Evolutionary conservation across 2,888 invertebrate species (phyloP).

Genomic region (Ferdinandea cuprea): DNA sequence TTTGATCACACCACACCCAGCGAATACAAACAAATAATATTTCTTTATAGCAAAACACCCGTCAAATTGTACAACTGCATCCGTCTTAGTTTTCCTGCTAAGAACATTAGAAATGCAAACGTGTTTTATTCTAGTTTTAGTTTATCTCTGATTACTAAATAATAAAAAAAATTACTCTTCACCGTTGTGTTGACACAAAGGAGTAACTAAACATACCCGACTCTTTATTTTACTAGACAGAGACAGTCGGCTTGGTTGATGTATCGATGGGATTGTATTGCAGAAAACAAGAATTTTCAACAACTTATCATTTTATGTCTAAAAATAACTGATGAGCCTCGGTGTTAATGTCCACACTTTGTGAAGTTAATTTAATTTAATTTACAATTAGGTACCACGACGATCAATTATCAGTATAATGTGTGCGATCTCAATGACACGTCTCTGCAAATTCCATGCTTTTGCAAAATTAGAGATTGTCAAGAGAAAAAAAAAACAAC

Average conservation of each 20-base stretch:
- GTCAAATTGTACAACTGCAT: slow-evolving; percentile 45
- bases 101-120: slow-evolving; percentile 22
- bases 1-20: slow-evolving; percentile 40
- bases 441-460: too few species aligned
- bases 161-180: slow-evolving; percentile 31
- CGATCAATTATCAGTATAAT: too few species aligned
- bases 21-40: slow-evolving; percentile 40
- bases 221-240: slow-evolving; percentile 53
- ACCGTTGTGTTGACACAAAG: slow-evolving; percentile 26
- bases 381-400: too few species aligned
- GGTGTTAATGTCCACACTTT: too few species aligned
- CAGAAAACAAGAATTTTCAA: too few species aligned
- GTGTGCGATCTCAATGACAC: neutral
- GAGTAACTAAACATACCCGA: slow-evolving; percentile 31
- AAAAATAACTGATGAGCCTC: too few species aligned
- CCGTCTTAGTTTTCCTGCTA: slow-evolving; percentile 21
- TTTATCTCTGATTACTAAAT: slow-evolving; percentile 40
- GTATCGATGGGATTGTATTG: slow-evolving; percentile 74
- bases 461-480: too few species aligned
- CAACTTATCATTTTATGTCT: too few species aligned
- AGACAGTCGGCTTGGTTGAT: slow-evolving; percentile 63
- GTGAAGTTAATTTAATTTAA: neutral
- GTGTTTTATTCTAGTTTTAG: slow-evolving; percentile 39
- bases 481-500: neutral
- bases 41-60: slow-evolving; percentile 47